Evolutionary conservation across 1,140 invertebrate genomes (phyloP), one percentile per base, ranked within the genome.

Genomic region (Heliothis virescens): DNA sequence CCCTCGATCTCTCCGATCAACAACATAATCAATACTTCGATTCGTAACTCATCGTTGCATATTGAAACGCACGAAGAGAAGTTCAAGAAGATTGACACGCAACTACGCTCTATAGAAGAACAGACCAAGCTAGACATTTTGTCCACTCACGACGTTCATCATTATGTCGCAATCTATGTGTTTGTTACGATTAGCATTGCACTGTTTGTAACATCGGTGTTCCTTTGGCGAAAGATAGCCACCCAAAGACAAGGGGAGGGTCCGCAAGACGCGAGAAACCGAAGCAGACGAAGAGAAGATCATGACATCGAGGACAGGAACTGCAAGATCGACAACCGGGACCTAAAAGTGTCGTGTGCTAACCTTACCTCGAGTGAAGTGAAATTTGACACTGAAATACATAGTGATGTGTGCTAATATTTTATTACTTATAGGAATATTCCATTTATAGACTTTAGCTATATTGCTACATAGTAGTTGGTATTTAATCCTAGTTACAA

Each of bases 171-270:
- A 55, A 55, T 55, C 53, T 55, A 55, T 18, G 53, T 55, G 53
- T 1, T 55, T 55, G 53, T 55, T 55, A 16, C 53, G 53, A 55
- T 55, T 18, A 55, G 53, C n/a, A 55, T 55, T 55, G 53, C 53
- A 18, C n/a, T 55, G 53, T 18, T 55, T 55, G 53, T 55, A 55
- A 55, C 53, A 55, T 18, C 53, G 53, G 2, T 34, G 29, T 34
- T 34, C 29, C 29, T 34, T 34, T 34, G 29, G n/a, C 50, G 53
- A 13, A 55, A 11, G 10, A 13, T 55, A 13, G 12, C 52, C 4
- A 53, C 52, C 52, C 52, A n/a, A 53, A 53, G 52, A 53, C 11
- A 53, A n/a, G 52, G 0, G 52, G 52, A 13, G 15, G 15, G 52
- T 53, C 52, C 11, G 15, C 52, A 53, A 53, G 52, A 15, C 11